Evolutionary conservation across 2,797 vertebrate genomes (phyloP), one percentile per base, ranked within the genome.

Genomic region (Leucoraja ocellata): DNA sequence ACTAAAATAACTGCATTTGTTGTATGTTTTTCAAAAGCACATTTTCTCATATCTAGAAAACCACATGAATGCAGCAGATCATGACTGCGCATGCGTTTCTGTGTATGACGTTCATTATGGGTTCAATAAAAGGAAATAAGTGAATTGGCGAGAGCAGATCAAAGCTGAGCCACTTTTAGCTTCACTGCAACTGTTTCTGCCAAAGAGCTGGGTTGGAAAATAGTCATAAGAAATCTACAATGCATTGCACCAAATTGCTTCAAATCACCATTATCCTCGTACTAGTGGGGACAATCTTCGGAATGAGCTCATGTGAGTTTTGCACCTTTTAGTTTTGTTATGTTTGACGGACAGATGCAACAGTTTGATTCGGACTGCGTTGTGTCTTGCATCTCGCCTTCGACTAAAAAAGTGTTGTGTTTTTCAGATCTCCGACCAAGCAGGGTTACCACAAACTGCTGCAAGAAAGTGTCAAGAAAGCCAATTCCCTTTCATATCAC

Each of bases 361-460:
- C 6, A 91, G 9, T 71, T 74, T 28, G 32, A 71, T 39, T 91
- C 4, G 32, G 71, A 36, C n/a, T 21, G 58, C 2, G 1, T 25
- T 54, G 71, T 4, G 23, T 21, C 4, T 18, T 88, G 28, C 0
- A 9, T 2, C 65, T 46, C 8, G 32, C 10, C 14, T 65, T 13
- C 0, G 83, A 61, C 25, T 63, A 65, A n/a, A 88, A 16, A 32
- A 6, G 23, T 8, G 39, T n/a, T 91, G 21, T 76, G n/a, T 16
- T 74, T 92, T 92, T 76, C 73, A 92, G 90, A 92, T 92, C 90
- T 73, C 36, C 90, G 90, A 4, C 90, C 90, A 92, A 92, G 68
- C 90, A 92, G 23, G 11, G 90, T 92, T 14, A 92, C 25, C 71
- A 92, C 90, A 54, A 92, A 58, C 39, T 92, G 90, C 39, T 92